Evolutionary conservation across 2,888 invertebrate genomes (phyloP), one percentile per base, ranked within the genome.

Genomic region (Idaea straminata): DNA sequence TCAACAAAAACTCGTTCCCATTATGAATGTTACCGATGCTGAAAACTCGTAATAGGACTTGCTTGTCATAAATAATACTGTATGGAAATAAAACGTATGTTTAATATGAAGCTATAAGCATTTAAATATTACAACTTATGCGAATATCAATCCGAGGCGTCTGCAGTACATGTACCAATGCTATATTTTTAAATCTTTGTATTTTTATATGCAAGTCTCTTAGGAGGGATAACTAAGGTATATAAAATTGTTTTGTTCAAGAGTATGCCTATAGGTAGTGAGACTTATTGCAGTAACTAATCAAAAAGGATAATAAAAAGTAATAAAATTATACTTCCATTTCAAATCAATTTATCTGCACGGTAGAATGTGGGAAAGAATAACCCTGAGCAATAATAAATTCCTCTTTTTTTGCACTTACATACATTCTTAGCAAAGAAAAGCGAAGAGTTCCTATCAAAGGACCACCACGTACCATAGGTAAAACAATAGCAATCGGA

Each of bases 401-500:
- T 25, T 36, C 3, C 36, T 7, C 36, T 36, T 10, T 7, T 5
- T 47, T 47, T 47, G 5, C 36, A 36, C 4, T 36, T 36, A 36
- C 5, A 36, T 36, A 10, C 36, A 36, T 7, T 36, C 10, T 36
- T 36, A 7, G 36, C 25, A 36, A 36, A 36, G 6, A 65, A 63
- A 63, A 65, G 63, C 60, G 62, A 61, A 65, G 57, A 38, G 62
- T 64, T 62, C 63, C 63, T 60, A 69, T 71, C 74, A 78, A 77
- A 77, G 74, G 64, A 61, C 73, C 25, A 25, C 25, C 25, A 25
- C 25, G 25, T 25, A 74, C 76, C 78, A 79, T 77, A 78, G 64
- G 74, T 58, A 57, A 65, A 72, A 61, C 62, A 65, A 64, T 47
- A 47, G 7, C 47, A 47, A 67, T 68, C 69, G 70, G 75, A 74